Base-by-base conservation (phyloP, 2,888 invertebrate species). In the Chrysotoxum bicinctum region DNA sequence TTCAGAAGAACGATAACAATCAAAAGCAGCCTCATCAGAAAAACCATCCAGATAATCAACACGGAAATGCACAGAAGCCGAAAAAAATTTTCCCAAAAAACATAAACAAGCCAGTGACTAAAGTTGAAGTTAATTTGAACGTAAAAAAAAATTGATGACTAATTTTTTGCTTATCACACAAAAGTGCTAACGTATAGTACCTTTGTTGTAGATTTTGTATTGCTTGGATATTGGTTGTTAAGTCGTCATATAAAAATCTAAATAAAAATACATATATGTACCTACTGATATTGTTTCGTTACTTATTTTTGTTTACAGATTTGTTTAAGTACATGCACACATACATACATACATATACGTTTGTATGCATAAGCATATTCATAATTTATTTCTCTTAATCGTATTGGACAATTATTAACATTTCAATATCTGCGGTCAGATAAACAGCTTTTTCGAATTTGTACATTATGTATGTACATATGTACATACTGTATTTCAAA, bases 71-170 rank as follows among this genome's bases (percentile, higher is more conserved):
- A 37, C 10, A 40, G 12, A 56, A 70, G 19, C 68, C 68, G 6
- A 74, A 75, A 16, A 75, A 81, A 23, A 23, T 23, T 5, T 37
- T 5, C 19, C 81, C 81, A 32, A 80, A 32, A 16, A 74, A 74
- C 9, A n/a, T 52, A 1, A 68, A 72, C 8, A 37, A 23, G n/a
- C 78, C 78, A 6, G 40, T 43, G 30, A 73, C 56, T 10, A 79
- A 79, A 8, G 50, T 79, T 58, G n/a, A 64, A n/a, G 58, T 79
- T 4, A 73, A 79, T 32, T 32, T 73, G 7, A 70, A 77, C 23
- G 45, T 77, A 0, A 78, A 78, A 16, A 64, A 72, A 48, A 23
- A 35, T 1, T 23, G 14, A 35, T 16, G 23, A 40, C 19, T 40
- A 5, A 43, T 21, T 30, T 48, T 12, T 7, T 48, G 7, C 2